These are phyloP conservation scores for Drosophila repletoides DNA, from an alignment of 1,140 invertebrate genomes.

Conservation along the genomic window DNA sequence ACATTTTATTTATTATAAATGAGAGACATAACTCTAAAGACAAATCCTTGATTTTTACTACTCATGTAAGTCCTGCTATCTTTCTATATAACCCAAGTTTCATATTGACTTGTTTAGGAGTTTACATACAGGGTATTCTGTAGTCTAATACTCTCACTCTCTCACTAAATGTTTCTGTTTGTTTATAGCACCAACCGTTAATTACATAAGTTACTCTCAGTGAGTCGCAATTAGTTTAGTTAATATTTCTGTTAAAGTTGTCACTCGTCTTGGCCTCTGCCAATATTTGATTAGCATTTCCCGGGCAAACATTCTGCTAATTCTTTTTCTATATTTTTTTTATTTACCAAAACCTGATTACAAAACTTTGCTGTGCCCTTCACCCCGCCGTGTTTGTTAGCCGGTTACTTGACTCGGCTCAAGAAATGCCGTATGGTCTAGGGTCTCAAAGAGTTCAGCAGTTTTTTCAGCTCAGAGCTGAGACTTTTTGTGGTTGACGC, in stretches of 20 bases:
- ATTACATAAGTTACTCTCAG: constrained; percentile 27
- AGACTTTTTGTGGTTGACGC: not conserved
- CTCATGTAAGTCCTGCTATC: too few relatives aligned
- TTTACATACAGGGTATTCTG: not conserved
- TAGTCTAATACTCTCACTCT: not conserved
- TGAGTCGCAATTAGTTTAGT: constrained; percentile 12
- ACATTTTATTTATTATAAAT: not conserved
- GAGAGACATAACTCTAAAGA: too few relatives aligned
- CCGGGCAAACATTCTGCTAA: not conserved
- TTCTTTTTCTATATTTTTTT: constrained; percentile 3
- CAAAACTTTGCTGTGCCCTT: constrained; percentile 16
- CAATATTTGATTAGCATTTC: constrained; percentile 31
- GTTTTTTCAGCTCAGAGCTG: constrained; percentile 16
- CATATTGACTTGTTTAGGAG: not conserved
- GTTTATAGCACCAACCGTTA: constrained; percentile 5
- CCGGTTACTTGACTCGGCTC: not conserved
- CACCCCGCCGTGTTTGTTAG: not conserved
- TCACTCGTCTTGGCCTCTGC: not conserved
- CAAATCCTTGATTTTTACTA: too few relatives aligned
- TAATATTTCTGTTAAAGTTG: constrained; percentile 10
- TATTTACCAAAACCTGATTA: constrained; percentile 1
- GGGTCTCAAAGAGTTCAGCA: constrained; percentile 7
- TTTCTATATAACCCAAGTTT: not conserved
- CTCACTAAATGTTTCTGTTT: not conserved
- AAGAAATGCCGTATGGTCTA: constrained; percentile 3